Percentiles rank a stretch among this genome's conserved stretches.
These are phyloP conservation scores for Vultur gryphus DNA, from an alignment of 2,797 vertebrate genomes.

Conservation along the genomic window DNA sequence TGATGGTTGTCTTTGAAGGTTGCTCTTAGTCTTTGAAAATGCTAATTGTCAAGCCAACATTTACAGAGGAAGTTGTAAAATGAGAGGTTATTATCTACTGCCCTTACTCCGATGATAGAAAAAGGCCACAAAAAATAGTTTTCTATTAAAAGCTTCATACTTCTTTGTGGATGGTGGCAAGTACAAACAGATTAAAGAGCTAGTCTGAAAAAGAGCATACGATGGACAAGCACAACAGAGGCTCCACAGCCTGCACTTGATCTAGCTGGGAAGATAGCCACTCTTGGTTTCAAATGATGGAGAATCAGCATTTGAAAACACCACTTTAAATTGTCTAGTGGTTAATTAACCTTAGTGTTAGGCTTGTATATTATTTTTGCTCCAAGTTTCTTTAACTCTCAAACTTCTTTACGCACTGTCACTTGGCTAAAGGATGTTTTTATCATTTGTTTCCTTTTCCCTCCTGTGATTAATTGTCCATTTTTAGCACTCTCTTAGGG, in stretches of 20 bases:
- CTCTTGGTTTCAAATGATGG: neutral
- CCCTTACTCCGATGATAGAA: constrained; percentile 17
- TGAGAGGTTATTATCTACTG: constrained; percentile 54
- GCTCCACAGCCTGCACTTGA: neutral
- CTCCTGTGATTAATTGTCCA: neutral
- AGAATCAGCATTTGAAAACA: neutral
- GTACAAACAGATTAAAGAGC: constrained; percentile 27
- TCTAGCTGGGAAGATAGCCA: neutral
- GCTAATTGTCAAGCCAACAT: constrained; percentile 57
- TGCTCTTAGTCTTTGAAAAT: constrained; percentile 47
- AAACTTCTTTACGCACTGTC: neutral
- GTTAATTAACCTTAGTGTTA: neutral
- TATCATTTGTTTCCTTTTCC: neutral
- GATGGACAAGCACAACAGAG: neutral
- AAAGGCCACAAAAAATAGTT: constrained; percentile 8
- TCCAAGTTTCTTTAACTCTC: neutral
- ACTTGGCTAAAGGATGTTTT: neutral
- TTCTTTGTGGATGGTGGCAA: constrained; percentile 4
- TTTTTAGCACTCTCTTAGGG: neutral
- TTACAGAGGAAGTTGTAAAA: constrained; percentile 68
- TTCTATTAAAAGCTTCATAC: constrained; percentile 30
- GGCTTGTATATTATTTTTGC: neutral
- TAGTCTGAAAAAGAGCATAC: neutral
- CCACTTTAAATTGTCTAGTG: neutral
- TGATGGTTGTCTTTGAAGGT: constrained; percentile 48